phyloP scores from a whole-genome alignment of 2,888 invertebrate genomes.

The Acrobasis repandana region DNA sequence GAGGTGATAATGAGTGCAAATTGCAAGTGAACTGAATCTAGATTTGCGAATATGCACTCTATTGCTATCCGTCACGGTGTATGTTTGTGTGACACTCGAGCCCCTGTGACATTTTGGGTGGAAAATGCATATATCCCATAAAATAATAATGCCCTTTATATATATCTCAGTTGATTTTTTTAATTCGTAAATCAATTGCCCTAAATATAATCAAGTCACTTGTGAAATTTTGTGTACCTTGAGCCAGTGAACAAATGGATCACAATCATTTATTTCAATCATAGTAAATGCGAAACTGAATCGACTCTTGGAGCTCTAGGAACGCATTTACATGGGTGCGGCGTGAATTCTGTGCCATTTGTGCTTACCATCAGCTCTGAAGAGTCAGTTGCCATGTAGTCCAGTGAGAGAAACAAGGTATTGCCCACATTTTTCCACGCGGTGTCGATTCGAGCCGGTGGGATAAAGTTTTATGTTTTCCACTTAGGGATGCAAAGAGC shows the following conservation, averaged over 20 bases:
- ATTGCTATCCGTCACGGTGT: constrained; percentile 47
- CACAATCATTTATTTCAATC: not conserved
- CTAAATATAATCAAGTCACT: not conserved
- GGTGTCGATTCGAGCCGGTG: too few species aligned
- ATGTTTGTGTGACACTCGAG: constrained; percentile 45
- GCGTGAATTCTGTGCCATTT: not conserved
- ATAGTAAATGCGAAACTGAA: not conserved
- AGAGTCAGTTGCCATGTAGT: too few species aligned
- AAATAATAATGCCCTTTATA: not conserved
- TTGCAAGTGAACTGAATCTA: constrained; percentile 28
- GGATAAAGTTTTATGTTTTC: too few species aligned
- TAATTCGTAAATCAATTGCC: not conserved
- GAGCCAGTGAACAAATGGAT: not conserved
- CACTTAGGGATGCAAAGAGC: too few species aligned
- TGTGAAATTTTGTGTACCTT: not conserved
- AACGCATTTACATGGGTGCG: not conserved
- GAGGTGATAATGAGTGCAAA: constrained; percentile 47
- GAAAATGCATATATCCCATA: too few species aligned
- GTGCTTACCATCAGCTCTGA: not conserved
- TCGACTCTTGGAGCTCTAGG: not conserved
- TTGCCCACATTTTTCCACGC: too few species aligned
- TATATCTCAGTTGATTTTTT: not conserved
- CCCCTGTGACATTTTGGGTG: constrained; percentile 27
- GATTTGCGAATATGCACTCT: constrained; percentile 39
- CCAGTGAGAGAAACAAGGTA: too few species aligned